phyloP scores from a whole-genome alignment of 2,113 vertebrate genomes.

The Osmerus mordax region DNA sequence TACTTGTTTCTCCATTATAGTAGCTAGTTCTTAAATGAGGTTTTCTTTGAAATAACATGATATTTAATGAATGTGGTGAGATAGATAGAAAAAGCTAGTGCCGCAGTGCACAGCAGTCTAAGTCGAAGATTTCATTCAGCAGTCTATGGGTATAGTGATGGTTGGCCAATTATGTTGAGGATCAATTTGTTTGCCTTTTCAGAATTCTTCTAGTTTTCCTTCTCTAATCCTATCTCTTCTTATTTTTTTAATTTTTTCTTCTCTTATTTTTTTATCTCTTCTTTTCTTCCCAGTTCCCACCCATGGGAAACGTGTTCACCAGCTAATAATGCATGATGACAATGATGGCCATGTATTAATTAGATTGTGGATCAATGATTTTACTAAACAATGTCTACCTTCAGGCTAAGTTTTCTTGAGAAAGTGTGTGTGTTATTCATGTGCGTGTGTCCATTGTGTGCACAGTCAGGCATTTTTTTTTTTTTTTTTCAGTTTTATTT shows the following conservation, averaged over 20 bases:
- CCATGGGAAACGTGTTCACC: slow-evolving; percentile 3
- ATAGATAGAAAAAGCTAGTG: slow-evolving; percentile 1
- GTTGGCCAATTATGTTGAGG: slow-evolving; percentile 25
- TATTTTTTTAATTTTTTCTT: neutral
- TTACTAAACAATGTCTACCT: neutral
- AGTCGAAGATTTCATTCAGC: slow-evolving; percentile 11
- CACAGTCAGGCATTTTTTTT: neutral
- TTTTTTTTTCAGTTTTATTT: neutral
- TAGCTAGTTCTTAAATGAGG: no score
- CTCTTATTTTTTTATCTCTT: neutral
- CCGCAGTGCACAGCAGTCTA: neutral
- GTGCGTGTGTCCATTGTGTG: neutral
- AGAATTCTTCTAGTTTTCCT: neutral
- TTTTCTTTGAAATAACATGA: neutral
- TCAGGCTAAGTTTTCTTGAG: neutral
- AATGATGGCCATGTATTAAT: slow-evolving; percentile 23
- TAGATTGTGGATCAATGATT: slow-evolving; percentile 12
- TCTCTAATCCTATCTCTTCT: neutral
- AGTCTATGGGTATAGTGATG: slow-evolving; percentile 1
- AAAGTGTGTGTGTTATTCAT: neutral
- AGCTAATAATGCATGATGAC: slow-evolving; percentile 3
- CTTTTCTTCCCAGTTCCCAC: neutral
- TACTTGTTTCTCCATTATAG: no score
- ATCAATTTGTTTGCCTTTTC: slow-evolving; percentile 22
- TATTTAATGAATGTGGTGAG: neutral